Evolutionary conservation across 2,113 vertebrate genomes (phyloP), one percentile per base, ranked within the genome.

Genomic region (Egretta garzetta): DNA sequence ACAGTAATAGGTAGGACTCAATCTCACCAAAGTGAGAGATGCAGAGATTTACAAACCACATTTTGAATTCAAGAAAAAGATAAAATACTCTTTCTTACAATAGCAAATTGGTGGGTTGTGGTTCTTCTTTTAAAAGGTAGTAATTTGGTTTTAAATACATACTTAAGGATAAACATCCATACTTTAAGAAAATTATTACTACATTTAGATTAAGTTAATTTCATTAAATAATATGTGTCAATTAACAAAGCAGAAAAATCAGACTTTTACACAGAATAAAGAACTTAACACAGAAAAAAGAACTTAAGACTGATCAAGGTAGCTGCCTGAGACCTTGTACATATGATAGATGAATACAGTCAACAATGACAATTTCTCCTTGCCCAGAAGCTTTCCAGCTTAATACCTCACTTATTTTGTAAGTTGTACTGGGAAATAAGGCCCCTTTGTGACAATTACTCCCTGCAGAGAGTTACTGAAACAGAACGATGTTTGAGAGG

Each of bases 1-100:
- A 28, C 37, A 39, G 14, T 50, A 28, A 0, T 0, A 26, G 0
- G 1, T 1, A 79, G 39, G 60, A 58, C 22, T 70, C 30, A 10
- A 22, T 35, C 7, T 20, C 55, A 74, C 4, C 52, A 62, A 50
- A 47, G 14, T 19, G 20, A 66, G 33, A 50, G 24, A 64, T 12
- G 10, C 24, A 43, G 23, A 77, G 15, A 64, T 27, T 59, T 12
- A 72, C 30, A 87, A 82, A 53, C 4, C 32, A 33, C 35, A 30
- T n/a, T 19, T 43, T 16, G 37, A 49, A n/a, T 56, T 83, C 21
- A 24, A 62, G 55, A 47, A 76, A 75, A 17, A 70, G 6, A 56
- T 10, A 75, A 73, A n/a, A 0, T 28, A 7, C 12, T 18, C 3
- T 66, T 70, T 88, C 47, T 30, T 43, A 17, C 27, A 24, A 24